phyloP scores from a whole-genome alignment of 2,888 invertebrate species.

The Euplagia quadripunctaria region DNA sequence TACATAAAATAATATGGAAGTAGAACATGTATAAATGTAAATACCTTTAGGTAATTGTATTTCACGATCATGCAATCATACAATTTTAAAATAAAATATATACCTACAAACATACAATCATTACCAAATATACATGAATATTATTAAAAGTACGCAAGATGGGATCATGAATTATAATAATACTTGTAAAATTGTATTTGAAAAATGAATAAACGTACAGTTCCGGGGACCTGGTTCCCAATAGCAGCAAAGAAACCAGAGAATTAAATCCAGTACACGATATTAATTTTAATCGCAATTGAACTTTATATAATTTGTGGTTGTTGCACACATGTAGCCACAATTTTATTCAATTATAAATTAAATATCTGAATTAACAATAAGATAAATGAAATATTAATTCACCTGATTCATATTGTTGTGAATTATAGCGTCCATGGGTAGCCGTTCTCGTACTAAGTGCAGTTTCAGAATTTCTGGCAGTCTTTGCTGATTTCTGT shows the following conservation, averaged over 20 bases:
- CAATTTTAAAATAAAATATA: conserved; percentile 30
- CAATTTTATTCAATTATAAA: conserved; percentile 43
- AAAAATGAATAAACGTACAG: conserved; percentile 74
- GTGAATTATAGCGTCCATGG: conserved; percentile 91
- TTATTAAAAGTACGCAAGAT: conserved; percentile 35
- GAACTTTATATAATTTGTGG: conserved; percentile 49
- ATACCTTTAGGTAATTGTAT: conserved; percentile 13
- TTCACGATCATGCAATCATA: conserved; percentile 50
- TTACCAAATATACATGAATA: conserved; percentile 24
- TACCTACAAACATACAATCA: conserved; percentile 17
- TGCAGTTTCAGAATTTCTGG: conserved; percentile 94
- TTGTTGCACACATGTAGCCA: conserved; percentile 38
- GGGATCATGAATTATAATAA: conserved; percentile 45
- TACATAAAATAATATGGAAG: conserved; percentile 40
- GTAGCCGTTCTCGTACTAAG: conserved; percentile 92
- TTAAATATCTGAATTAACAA: conserved; percentile 42
- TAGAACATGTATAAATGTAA: conserved; percentile 22
- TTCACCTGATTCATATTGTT: conserved; percentile 91
- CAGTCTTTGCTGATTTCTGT: conserved; percentile 90
- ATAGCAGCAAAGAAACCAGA: conserved; percentile 71
- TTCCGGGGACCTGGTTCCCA: conserved; percentile 80
- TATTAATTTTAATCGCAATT: conserved; percentile 59
- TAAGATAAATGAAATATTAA: neutral
- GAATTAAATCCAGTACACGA: conserved; percentile 65
- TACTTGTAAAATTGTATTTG: conserved; percentile 53